These are phyloP conservation scores for Aphidius ervi DNA, from an alignment of 1,140 invertebrate genomes.

Conservation along the genomic window DNA sequence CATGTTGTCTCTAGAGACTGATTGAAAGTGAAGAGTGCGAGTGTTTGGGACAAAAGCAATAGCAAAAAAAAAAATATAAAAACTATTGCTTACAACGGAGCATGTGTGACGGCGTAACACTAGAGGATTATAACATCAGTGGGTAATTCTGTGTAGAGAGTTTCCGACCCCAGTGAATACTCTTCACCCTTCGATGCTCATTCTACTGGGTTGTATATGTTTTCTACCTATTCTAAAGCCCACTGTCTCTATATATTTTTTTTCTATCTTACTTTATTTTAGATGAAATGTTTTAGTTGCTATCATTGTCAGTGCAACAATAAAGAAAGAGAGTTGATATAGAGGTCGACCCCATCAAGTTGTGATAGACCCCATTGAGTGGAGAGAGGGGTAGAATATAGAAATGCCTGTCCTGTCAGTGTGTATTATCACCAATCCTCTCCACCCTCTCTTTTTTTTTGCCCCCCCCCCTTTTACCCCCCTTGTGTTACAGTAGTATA, in stretches of 20 bases:
- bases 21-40: conserved; percentile 21
- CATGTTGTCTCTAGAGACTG: conserved; percentile 27
- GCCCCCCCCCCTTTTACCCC: conserved; percentile 10
- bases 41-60: conserved; percentile 8
- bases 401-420: conserved; percentile 45
- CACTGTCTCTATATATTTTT: conserved; percentile 2
- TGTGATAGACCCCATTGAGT: background rate
- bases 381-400: conserved; percentile 31
- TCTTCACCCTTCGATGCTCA: conserved; percentile 33
- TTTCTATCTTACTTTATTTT: no score
- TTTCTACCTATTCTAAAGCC: conserved; percentile 4
- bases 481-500: conserved; percentile 9
- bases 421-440: conserved; percentile 46
- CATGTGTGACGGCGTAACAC: conserved; percentile 51
- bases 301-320: background rate
- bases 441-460: background rate
- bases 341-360: conserved; percentile 22
- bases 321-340: conserved; percentile 18
- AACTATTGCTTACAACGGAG: conserved; percentile 42
- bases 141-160: conserved; percentile 40
- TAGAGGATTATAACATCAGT: conserved; percentile 56
- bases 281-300: conserved; percentile 15
- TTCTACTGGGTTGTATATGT: conserved; percentile 39
- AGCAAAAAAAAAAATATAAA: conserved; percentile 22
- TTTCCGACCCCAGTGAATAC: conserved; percentile 20